Evolutionary conservation across 2,797 vertebrate species (phyloP), one percentile per base, ranked within the genome.

Genomic region (Vireo griseus): DNA sequence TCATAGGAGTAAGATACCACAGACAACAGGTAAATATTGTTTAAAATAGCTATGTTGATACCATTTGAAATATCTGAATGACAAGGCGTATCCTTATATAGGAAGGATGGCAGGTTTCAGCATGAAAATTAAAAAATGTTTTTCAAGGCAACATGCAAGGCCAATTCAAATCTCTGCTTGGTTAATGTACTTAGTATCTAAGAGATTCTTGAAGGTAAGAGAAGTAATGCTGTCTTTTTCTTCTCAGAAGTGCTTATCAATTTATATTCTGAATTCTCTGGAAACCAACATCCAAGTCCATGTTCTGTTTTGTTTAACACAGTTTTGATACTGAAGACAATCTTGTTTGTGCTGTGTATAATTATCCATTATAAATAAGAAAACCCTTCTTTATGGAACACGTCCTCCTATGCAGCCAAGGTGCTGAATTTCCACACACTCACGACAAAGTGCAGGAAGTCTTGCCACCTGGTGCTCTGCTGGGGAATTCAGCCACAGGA

Each of bases 381-480:
- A 83, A 92, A 52, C 2, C 2, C 26, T 82, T 86, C n/a, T 58
- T 6, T 26, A 21, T 19, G 25, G 31, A 86, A 63, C 19, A 66
- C 45, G 47, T 73, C 66, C 37, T n/a, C 22, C 61, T 54, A 25
- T 21, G 40, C 83, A 84, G 37, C 33, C 24, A 68, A 45, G 29
- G 54, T 2, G 5, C 1, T 42, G 69, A 37, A 81, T 73, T 84
- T 75, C 54, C 76, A 35, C 4, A 20, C 2, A 13, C 15, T 84
- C 42, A 55, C 11, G 6, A 42, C 9, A 33, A 72, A 68, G 62
- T 0, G 0, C 26, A 59, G 9, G 4, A 83, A 31, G 45, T 17
- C 39, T 37, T 0, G 9, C 45, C 59, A 87, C 20, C 52, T 73
- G 25, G 28, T 78, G 62, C 55, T 31, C 66, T 82, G 39, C n/a